A percentile compares a stretch with the other conserved stretches of the same genome.
These are phyloP conservation scores for Clivina fossor DNA, from an alignment of 2,888 invertebrate genomes.

Conservation along the genomic window DNA sequence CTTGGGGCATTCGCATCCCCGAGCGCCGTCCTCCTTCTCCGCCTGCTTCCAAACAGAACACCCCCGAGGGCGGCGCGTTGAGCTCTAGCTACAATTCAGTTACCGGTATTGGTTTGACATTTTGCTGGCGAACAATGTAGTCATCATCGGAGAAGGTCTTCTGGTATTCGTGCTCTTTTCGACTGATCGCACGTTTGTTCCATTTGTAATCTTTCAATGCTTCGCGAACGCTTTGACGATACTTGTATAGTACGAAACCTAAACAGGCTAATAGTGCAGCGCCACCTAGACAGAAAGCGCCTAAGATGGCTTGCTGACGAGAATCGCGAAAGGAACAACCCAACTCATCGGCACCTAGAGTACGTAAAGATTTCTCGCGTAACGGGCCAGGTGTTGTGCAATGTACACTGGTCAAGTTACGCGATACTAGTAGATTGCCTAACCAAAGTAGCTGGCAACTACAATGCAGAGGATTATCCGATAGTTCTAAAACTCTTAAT, in stretches of 20 bases:
- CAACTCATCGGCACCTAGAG: slow-evolving; percentile 72
- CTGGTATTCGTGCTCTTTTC: slow-evolving; percentile 86
- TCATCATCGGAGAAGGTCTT: slow-evolving; percentile 89
- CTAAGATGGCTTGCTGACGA: slow-evolving; percentile 76
- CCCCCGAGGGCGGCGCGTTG: slow-evolving; percentile 82
- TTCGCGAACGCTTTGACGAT: slow-evolving; percentile 78
- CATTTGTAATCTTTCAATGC: slow-evolving; percentile 81
- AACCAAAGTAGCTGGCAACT: slow-evolving; percentile 82
- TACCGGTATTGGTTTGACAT: slow-evolving; percentile 76
- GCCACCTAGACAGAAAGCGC: slow-evolving; percentile 72
- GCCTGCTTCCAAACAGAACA: slow-evolving; percentile 65
- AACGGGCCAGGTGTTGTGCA: slow-evolving; percentile 74
- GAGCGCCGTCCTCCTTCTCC: slow-evolving; percentile 53
- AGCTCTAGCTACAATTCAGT: slow-evolving; percentile 96
- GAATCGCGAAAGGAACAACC: slow-evolving; percentile 82
- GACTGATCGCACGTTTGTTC: slow-evolving; percentile 70
- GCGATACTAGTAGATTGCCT: slow-evolving; percentile 67
- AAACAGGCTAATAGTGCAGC: slow-evolving; percentile 72
- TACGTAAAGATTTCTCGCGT: slow-evolving; percentile 67
- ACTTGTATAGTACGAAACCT: slow-evolving; percentile 74
- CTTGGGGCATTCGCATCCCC: slow-evolving; percentile 51
- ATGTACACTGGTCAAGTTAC: slow-evolving; percentile 67
- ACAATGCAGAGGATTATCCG: slow-evolving; percentile 81
- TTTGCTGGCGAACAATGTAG: slow-evolving; percentile 67
- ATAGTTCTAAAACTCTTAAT: slow-evolving; percentile 72